These are phyloP conservation scores for Bolinopsis microptera DNA, from an alignment of 37 sponge, comb jelly and placozoan species.

Conservation along the genomic window DNA sequence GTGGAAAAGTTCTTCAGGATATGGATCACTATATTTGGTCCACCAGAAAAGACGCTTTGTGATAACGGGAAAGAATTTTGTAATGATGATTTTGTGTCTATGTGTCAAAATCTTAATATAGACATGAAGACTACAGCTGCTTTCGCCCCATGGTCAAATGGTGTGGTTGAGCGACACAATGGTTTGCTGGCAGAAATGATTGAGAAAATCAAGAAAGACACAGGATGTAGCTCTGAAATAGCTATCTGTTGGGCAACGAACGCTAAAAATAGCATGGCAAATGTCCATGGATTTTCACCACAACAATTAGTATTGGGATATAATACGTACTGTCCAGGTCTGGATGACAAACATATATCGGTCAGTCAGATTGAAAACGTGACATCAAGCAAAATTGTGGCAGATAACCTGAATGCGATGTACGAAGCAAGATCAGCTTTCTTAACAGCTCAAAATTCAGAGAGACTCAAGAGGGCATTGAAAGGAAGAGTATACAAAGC, in stretches of 20 bases:
- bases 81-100: neutral
- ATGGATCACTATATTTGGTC: slow-evolving; percentile 1
- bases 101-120: neutral
- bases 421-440: neutral
- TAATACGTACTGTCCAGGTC: neutral
- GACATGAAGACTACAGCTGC: neutral
- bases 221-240: neutral
- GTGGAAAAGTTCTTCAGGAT: neutral
- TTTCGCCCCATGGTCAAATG: neutral
- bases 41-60: neutral
- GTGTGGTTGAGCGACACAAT: slow-evolving; percentile 10
- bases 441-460: neutral
- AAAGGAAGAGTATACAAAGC: neutral
- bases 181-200: neutral
- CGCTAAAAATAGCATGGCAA: neutral
- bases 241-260: neutral
- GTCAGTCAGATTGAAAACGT: neutral
- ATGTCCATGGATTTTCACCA: neutral
- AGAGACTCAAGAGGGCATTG: slow-evolving; percentile 1
- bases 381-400: neutral
- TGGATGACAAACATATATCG: too few species aligned
- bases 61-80: slow-evolving; percentile 12
- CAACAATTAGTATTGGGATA: neutral
- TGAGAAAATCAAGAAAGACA: neutral
- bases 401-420: neutral